Conservation (phyloP, 2,797 vertebrate species). For the Danio aesculapii region DNA sequence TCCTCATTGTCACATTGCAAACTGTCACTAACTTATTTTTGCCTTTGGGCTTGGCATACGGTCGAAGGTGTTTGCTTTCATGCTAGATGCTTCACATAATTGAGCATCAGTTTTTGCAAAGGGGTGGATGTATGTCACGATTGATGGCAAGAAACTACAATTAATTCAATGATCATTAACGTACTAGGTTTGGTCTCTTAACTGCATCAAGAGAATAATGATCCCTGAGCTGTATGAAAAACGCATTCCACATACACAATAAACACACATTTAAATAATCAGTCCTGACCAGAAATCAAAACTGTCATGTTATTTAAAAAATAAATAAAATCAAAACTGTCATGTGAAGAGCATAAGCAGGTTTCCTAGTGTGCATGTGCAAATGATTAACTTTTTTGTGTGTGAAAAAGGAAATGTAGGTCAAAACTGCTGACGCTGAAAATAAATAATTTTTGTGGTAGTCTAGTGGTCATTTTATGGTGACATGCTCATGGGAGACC, state of each 20-base stretch:
- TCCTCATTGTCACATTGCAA: constrained; percentile 26
- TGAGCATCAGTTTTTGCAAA: constrained; percentile 7
- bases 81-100: constrained; percentile 25
- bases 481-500: no score
- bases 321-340: no score
- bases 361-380: not conserved
- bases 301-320: not conserved
- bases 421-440: no score
- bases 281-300: not conserved
- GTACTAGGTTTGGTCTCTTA: not conserved
- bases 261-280: not conserved
- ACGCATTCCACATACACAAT: not conserved
- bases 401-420: no score
- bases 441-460: no score
- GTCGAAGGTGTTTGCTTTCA: constrained; percentile 18
- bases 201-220: not conserved
- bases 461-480: no score
- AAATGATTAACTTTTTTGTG: constrained; percentile 25
- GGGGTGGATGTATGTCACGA: not conserved
- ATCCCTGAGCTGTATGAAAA: not conserved
- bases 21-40: constrained; percentile 23
- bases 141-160: not conserved
- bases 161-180: not conserved
- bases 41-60: constrained; percentile 20
- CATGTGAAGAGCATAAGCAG: not conserved